Conservation (phyloP, 2,113 vertebrate genomes). For the Forbesichthys papilliferus region DNA sequence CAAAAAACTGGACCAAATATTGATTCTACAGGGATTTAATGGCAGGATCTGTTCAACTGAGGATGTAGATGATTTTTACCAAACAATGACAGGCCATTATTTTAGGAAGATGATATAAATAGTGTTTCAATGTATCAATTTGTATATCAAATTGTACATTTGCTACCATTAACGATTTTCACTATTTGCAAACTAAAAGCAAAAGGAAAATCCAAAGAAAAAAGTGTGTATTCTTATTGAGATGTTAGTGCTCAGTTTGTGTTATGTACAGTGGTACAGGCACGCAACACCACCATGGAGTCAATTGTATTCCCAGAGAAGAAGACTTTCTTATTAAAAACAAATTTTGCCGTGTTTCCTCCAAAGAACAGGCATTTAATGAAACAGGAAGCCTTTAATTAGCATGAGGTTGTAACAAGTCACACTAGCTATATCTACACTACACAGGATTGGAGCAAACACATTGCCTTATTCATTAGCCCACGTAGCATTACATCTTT, state of each 20-base stretch:
- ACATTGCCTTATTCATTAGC: conserved; percentile 11
- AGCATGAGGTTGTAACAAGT: conserved; percentile 33
- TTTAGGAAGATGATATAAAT: no score
- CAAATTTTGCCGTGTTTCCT: conserved; percentile 52
- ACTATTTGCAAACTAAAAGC: conserved; percentile 35
- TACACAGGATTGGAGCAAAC: conserved; percentile 23
- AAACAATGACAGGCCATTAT: no score
- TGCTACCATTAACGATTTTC: no score
- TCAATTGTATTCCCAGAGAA: conserved; percentile 47
- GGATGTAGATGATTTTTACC: no score
- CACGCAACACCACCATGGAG: conserved; percentile 50
- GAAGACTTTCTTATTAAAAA: conserved; percentile 64
- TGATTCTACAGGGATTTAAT: no score
- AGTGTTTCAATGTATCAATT: no score
- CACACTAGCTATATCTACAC: conserved; percentile 19
- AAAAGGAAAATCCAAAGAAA: conserved; percentile 40
- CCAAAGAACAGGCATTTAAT: conserved; percentile 63
- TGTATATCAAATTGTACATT: no score
- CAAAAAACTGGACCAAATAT: no score
- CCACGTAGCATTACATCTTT: no score
- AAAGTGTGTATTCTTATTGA: conserved; percentile 58
- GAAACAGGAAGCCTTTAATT: conserved; percentile 60
- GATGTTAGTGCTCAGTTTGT: conserved; percentile 45
- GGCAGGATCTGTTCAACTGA: no score
- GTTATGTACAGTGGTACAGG: conserved; percentile 55